phyloP scores from a whole-genome alignment of 2,888 invertebrate species.

The Caenorhabditis uteleia region DNA sequence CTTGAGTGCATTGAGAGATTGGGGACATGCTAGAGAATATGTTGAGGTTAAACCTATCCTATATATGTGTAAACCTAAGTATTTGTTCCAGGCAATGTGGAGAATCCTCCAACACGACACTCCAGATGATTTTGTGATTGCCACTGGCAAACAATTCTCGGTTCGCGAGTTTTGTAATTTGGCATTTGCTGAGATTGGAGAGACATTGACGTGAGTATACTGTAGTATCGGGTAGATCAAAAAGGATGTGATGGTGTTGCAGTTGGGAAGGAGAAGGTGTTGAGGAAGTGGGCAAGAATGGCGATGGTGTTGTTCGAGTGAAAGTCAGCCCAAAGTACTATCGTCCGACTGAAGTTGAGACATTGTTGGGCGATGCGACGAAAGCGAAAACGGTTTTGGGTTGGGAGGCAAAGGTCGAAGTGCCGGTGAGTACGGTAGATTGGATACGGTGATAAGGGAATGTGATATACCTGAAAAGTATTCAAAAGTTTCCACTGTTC shows the following conservation, averaged over 20 bases:
- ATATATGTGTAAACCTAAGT: too few species aligned
- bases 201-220: slow-evolving; percentile 76
- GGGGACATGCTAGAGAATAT: slow-evolving; percentile 78
- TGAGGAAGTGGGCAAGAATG: slow-evolving; percentile 82
- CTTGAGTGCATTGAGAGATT: slow-evolving; percentile 92
- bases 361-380: slow-evolving; percentile 87
- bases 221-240: too few species aligned
- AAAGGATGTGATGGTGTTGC: slow-evolving; percentile 42
- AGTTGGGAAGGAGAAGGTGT: slow-evolving; percentile 87
- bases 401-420: slow-evolving; percentile 86
- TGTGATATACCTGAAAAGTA: too few species aligned
- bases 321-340: slow-evolving; percentile 87
- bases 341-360: slow-evolving; percentile 91
- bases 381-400: slow-evolving; percentile 87
- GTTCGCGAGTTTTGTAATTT: slow-evolving; percentile 94
- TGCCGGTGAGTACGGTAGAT: slow-evolving; percentile 74
- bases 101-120: slow-evolving; percentile 90
- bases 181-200: slow-evolving; percentile 84
- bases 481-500: too few species aligned
- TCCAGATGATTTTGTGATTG: slow-evolving; percentile 95
- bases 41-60: slow-evolving; percentile 72
- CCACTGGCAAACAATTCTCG: slow-evolving; percentile 91
- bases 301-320: slow-evolving; percentile 80
- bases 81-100: slow-evolving; percentile 88
- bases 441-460: too few species aligned